Evolutionary conservation across 2,113 vertebrate species (phyloP), one percentile per base, ranked within the genome.

Genomic region (Ailuropoda melanoleuca): DNA sequence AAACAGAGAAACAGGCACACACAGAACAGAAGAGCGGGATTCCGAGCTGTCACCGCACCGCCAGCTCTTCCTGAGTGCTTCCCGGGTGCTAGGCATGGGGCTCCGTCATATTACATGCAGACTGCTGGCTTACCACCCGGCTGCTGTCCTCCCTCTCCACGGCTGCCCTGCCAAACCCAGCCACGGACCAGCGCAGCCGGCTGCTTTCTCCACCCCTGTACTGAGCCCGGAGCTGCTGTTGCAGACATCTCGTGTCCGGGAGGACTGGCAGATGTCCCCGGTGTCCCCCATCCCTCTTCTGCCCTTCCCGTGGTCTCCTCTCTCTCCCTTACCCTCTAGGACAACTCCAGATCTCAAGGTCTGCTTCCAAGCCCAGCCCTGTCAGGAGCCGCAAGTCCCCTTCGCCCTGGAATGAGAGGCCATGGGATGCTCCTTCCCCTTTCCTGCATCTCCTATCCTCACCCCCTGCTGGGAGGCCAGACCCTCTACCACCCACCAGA

Each of bases 161-260:
- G 8, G 6, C 46, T 8, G 39, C 34, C 26, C 23, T 15, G 53
- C 43, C 46, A 23, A 72, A 43, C 12, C 80, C 37, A 72, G 64
- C 14, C 23, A 0, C 0, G 31, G 72, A 23, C 31, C 10, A 6
- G 34, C 3, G 1, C n/a, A 19, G 1, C n/a, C 0, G 1, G 13
- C 29, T 26, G 46, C 72, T 56, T 46, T 17, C 48, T 80, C 62
- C 18, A 48, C 0, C 0, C 19, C 23, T 18, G 34, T 4, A 4
- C 60, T 8, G 23, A 21, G 48, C 46, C 13, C 4, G 17, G 8
- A 56, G 78, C 37, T 56, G 34, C 26, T 34, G 4, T 56, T 34
- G 48, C n/a, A 48, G 62, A 83, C 12, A 14, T 34, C 29, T 4
- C 1, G 1, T n/a, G 6, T 60, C 34, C 37, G 70, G 29, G 8